Evolutionary conservation across 2,797 vertebrate species (phyloP).

Genomic region (Gouania willdenowi): DNA sequence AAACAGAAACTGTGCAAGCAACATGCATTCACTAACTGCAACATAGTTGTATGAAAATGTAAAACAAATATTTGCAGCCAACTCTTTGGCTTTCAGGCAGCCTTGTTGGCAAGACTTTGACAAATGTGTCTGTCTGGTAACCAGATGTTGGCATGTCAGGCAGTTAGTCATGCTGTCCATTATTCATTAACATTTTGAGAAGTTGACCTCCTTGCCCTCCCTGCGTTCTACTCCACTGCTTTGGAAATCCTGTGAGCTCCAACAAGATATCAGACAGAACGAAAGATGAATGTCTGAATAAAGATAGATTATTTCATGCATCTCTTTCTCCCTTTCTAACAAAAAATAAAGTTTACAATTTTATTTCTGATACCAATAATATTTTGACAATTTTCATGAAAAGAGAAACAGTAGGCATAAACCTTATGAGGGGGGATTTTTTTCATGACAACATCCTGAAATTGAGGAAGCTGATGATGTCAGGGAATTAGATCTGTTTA

Average conservation of each 20-base stretch:
- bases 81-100: background rate
- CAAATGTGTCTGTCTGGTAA: conserved; percentile 51
- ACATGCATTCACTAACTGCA: conserved; percentile 64
- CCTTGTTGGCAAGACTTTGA: conserved; percentile 14
- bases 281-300: background rate
- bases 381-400: too few relatives aligned
- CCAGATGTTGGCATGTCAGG: conserved; percentile 47
- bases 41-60: conserved; percentile 60
- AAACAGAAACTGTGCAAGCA: background rate
- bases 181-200: conserved; percentile 32
- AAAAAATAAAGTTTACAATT: background rate
- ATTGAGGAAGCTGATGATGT: too few relatives aligned
- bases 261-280: background rate
- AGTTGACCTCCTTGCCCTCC: background rate
- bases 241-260: conserved; percentile 9
- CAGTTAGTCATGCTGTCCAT: conserved; percentile 21
- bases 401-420: too few relatives aligned
- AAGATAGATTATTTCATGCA: background rate
- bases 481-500: too few relatives aligned
- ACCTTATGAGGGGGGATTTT: too few relatives aligned
- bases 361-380: too few relatives aligned
- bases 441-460: too few relatives aligned
- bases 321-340: background rate
- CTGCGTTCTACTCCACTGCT: background rate
- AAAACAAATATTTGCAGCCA: conserved; percentile 8